These are phyloP conservation scores for Copidosoma aretas DNA, from an alignment of 2,888 invertebrate species.

Conservation along the genomic window DNA sequence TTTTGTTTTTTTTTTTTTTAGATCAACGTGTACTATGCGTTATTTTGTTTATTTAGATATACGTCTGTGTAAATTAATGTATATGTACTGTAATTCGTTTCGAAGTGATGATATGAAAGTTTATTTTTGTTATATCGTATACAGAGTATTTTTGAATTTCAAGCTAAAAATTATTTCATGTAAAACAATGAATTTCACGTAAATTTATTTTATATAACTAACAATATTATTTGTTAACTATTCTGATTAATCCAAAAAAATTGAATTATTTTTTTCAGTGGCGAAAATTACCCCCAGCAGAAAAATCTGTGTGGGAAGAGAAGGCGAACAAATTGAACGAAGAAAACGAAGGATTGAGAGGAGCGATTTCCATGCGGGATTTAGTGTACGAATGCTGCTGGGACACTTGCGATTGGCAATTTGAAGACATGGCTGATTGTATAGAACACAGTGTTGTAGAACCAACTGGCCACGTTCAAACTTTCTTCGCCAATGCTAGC, in stretches of 20 bases:
- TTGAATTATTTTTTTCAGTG: slow-evolving; percentile 71
- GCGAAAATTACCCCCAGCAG: slow-evolving; percentile 86
- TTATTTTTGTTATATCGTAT: too few relatives aligned
- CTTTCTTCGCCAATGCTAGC: slow-evolving; percentile 63
- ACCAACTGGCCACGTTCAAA: slow-evolving; percentile 77
- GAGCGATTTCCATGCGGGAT: slow-evolving; percentile 57
- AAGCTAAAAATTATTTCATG: too few relatives aligned
- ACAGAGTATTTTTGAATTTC: too few relatives aligned
- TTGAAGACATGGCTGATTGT: slow-evolving; percentile 86
- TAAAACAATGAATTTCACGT: too few relatives aligned
- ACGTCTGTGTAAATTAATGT: background rate
- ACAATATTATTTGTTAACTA: too few relatives aligned
- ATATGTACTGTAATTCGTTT: too few relatives aligned
- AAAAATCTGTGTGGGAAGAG: slow-evolving; percentile 95
- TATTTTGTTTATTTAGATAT: background rate
- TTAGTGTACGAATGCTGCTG: slow-evolving; percentile 85
- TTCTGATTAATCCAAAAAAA: too few relatives aligned
- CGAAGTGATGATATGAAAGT: too few relatives aligned
- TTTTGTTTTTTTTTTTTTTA: slow-evolving; percentile 50
- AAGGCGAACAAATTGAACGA: slow-evolving; percentile 88
- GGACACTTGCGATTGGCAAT: slow-evolving; percentile 93
- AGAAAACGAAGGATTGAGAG: slow-evolving; percentile 72
- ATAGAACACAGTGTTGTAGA: slow-evolving; percentile 89
- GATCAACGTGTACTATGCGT: background rate
- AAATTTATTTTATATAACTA: too few relatives aligned